phyloP scores from a whole-genome alignment of 2,888 invertebrate genomes.

The Noctua janthe region DNA sequence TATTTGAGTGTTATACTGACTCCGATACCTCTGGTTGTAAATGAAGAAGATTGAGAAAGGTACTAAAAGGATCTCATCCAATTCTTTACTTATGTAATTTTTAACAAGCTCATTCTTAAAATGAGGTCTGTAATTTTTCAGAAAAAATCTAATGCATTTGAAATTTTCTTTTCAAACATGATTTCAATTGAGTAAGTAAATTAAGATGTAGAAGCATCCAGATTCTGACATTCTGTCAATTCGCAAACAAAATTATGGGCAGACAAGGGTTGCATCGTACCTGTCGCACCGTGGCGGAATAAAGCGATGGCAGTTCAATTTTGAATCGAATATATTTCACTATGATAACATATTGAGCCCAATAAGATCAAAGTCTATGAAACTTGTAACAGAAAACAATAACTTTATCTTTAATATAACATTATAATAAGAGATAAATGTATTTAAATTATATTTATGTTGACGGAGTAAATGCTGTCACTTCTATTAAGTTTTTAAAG shows the following conservation, averaged over 20 bases:
- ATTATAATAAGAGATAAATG: too few species aligned
- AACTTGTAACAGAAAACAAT: too few species aligned
- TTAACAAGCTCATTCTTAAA: background rate
- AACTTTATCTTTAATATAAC: too few species aligned
- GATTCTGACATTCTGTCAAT: slow-evolving; percentile 29
- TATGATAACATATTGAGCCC: background rate
- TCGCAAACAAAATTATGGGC: background rate
- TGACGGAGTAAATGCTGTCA: too few species aligned
- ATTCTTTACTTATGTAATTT: background rate
- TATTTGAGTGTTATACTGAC: background rate
- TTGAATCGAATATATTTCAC: background rate
- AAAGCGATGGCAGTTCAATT: slow-evolving; percentile 16
- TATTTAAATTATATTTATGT: too few species aligned
- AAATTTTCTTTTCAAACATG: background rate
- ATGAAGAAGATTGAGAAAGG: background rate
- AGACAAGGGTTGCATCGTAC: slow-evolving; percentile 38
- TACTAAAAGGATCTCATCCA: background rate
- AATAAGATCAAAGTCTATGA: background rate
- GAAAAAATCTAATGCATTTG: background rate
- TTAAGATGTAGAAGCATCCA: slow-evolving; percentile 18
- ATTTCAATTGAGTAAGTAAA: slow-evolving; percentile 12
- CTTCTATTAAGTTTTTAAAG: too few species aligned
- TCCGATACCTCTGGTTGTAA: background rate
- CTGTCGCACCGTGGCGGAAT: background rate
- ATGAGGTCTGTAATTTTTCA: too few species aligned